Conservation (phyloP, 2,113 vertebrate species). For the Hiodon tergisus region DNA sequence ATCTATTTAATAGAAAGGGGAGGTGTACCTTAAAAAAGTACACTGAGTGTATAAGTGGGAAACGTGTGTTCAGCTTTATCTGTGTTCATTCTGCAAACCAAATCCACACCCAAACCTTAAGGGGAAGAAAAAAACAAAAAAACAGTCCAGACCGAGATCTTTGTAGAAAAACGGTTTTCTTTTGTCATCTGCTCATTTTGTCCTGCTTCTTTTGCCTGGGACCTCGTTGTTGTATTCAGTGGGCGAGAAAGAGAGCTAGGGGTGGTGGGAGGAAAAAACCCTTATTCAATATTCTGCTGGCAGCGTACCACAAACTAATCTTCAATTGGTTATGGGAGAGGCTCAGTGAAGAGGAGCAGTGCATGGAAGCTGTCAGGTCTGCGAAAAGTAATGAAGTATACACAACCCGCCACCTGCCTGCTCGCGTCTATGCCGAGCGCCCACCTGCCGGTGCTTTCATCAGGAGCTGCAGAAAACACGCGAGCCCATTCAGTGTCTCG, state of each 20-base stretch:
- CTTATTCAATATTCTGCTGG: slow-evolving; percentile 28
- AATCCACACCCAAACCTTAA: no score
- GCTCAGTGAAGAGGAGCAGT: slow-evolving; percentile 4
- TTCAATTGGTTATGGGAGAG: slow-evolving; percentile 18
- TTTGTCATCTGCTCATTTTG: slow-evolving; percentile 15
- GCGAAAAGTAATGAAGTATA: slow-evolving; percentile 24
- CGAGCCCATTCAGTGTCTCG: not conserved
- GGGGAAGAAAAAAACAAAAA: no score
- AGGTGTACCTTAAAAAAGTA: no score
- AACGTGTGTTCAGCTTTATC: no score
- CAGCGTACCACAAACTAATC: slow-evolving; percentile 20
- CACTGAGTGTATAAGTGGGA: no score
- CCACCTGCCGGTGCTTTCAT: not conserved
- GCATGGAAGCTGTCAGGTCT: slow-evolving; percentile 2
- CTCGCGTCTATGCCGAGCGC: not conserved
- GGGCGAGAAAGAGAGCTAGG: not conserved
- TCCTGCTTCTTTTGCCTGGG: slow-evolving; percentile 10
- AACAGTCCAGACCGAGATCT: not conserved
- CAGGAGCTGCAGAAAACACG: not conserved
- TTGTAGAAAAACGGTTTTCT: slow-evolving; percentile 10
- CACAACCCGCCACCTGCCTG: slow-evolving; percentile 4
- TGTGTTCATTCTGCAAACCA: no score
- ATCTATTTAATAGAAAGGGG: no score
- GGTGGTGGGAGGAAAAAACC: not conserved
- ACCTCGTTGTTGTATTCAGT: slow-evolving; percentile 1